Evolutionary conservation across 2,797 vertebrate genomes (phyloP).

Genomic region (Buceros bicornis): DNA sequence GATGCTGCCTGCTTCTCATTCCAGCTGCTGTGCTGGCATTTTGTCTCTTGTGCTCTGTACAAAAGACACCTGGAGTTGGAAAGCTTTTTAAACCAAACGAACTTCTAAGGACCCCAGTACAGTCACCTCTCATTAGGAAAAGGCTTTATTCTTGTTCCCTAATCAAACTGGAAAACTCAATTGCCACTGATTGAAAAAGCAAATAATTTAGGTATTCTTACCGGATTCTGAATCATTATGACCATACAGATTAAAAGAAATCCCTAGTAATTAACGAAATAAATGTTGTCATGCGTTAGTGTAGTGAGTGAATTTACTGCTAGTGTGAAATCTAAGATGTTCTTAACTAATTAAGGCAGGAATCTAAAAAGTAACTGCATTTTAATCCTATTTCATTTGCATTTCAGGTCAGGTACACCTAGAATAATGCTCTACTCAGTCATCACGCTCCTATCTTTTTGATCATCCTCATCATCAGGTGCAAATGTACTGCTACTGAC

Average conservation of each 20-base stretch:
- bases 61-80: background rate
- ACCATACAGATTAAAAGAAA: background rate
- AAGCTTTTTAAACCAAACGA: background rate
- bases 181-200: background rate
- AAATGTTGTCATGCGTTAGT: background rate
- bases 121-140: background rate
- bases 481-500: constrained; percentile 1
- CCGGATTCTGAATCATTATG: background rate
- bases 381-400: background rate
- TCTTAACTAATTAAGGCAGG: background rate
- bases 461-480: constrained; percentile 45
- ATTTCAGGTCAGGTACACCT: constrained; percentile 42
- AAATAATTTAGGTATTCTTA: background rate
- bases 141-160: background rate
- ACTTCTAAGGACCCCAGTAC: background rate
- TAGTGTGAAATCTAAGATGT: background rate
- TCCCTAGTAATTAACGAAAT: background rate
- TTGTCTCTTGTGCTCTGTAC: background rate
- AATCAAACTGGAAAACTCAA: background rate
- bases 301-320: background rate
- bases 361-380: background rate
- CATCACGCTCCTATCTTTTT: constrained; percentile 26
- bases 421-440: background rate
- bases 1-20: background rate
- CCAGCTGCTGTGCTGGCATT: background rate